Conservation (phyloP, 1,140 invertebrate genomes). For the Drosophila virilis region DNA sequence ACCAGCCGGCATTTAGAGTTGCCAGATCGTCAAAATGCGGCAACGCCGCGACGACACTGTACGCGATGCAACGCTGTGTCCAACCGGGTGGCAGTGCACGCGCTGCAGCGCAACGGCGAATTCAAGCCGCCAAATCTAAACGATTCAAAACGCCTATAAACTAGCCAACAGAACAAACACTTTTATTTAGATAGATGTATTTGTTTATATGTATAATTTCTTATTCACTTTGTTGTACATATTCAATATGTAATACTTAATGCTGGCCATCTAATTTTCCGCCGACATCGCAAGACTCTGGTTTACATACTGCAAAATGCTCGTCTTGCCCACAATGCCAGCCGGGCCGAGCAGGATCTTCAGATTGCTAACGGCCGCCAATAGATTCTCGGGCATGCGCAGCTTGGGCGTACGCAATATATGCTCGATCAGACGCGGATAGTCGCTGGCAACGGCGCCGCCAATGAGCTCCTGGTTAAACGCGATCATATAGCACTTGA, state of each 20-base stretch:
- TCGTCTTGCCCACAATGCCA: neutral
- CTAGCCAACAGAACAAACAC: no score
- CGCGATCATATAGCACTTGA: slow-evolving; percentile 30
- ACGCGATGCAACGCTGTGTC: no score
- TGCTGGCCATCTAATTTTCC: no score
- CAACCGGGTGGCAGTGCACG: neutral
- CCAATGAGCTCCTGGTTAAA: slow-evolving; percentile 1
- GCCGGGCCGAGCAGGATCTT: slow-evolving; percentile 1
- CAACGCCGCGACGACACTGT: no score
- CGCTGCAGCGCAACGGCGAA: neutral
- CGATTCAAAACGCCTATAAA: no score
- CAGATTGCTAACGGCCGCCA: slow-evolving; percentile 6
- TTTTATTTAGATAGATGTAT: no score
- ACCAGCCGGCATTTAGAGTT: slow-evolving; percentile 17
- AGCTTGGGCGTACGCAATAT: slow-evolving; percentile 18
- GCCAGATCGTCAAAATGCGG: slow-evolving; percentile 1
- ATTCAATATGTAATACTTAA: neutral
- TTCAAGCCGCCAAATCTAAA: neutral
- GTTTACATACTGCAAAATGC: neutral
- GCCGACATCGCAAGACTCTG: neutral
- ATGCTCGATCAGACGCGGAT: slow-evolving; percentile 15
- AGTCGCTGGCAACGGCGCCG: neutral
- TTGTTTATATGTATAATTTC: neutral
- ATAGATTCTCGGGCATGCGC: neutral
- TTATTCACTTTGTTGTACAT: neutral